phyloP scores from a whole-genome alignment of 1,140 invertebrate genomes.

The Tachypleus tridentatus region DNA sequence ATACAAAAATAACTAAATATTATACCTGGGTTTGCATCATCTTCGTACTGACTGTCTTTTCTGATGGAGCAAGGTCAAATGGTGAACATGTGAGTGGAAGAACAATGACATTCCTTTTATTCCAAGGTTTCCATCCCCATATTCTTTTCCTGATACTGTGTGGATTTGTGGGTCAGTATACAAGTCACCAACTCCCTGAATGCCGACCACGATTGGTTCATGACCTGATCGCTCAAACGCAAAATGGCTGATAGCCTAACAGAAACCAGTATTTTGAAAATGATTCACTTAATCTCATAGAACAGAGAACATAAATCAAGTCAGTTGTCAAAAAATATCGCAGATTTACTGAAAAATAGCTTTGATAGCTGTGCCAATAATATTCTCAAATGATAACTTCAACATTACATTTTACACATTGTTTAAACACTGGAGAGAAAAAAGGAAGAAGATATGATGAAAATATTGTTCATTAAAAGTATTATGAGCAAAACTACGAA shows the following conservation, averaged over 20 bases:
- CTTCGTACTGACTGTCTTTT: slow-evolving; percentile 19
- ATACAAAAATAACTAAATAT: no score
- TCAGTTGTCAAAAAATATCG: no score
- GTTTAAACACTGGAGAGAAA: no score
- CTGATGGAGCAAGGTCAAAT: slow-evolving; percentile 41
- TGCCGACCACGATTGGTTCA: slow-evolving; percentile 46
- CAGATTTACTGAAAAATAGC: no score
- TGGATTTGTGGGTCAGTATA: slow-evolving; percentile 53
- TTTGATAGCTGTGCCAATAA: no score
- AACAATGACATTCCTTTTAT: slow-evolving; percentile 48
- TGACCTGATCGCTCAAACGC: slow-evolving; percentile 49
- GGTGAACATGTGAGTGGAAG: slow-evolving; percentile 43
- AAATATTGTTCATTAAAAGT: no score
- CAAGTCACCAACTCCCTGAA: slow-evolving; percentile 49
- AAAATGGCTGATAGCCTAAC: slow-evolving; percentile 47
- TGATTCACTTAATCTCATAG: background rate
- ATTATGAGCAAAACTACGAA: no score
- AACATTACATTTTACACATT: no score
- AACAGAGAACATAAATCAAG: no score
- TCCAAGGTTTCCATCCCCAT: slow-evolving; percentile 47
- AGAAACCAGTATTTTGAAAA: background rate
- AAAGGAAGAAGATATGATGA: no score
- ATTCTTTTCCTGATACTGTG: slow-evolving; percentile 39
- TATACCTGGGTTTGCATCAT: no score
- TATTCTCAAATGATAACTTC: no score